Conservation (phyloP, 1,140 invertebrate species). For the Trichonephila inaurata region DNA sequence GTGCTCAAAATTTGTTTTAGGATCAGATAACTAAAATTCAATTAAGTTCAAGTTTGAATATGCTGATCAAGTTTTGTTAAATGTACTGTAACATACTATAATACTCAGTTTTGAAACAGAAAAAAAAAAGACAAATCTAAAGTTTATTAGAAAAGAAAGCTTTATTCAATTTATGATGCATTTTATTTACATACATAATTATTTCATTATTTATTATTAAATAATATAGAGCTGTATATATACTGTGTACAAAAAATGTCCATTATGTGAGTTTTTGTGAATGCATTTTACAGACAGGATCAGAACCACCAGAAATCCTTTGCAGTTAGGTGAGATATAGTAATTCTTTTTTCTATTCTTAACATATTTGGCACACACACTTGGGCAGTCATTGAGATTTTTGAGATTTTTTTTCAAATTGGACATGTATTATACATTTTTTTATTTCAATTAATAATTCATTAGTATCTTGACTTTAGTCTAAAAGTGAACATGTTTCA, state of each 20-base stretch:
- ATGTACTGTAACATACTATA: too few relatives aligned
- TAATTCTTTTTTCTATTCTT: neutral
- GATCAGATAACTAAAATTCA: too few relatives aligned
- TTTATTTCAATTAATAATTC: too few relatives aligned
- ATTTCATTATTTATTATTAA: neutral
- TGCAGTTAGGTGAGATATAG: neutral
- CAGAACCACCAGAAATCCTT: neutral
- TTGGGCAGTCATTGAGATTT: neutral
- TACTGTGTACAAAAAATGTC: neutral
- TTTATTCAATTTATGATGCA: conserved; percentile 2
- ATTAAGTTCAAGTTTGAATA: too few relatives aligned
- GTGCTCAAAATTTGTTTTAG: too few relatives aligned
- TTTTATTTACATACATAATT: neutral
- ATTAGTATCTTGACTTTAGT: too few relatives aligned
- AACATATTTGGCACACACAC: neutral
- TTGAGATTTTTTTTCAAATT: neutral
- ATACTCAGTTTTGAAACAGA: neutral
- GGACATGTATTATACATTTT: neutral
- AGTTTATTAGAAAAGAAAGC: neutral
- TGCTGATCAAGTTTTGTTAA: too few relatives aligned
- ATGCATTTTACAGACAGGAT: neutral
- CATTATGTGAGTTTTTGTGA: neutral
- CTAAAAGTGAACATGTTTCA: too few relatives aligned
- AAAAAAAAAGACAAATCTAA: neutral
- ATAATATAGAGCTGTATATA: neutral